Evolutionary conservation across 2,113 vertebrate genomes (phyloP), one percentile per base, ranked within the genome.

Genomic region (Symphodus melops): DNA sequence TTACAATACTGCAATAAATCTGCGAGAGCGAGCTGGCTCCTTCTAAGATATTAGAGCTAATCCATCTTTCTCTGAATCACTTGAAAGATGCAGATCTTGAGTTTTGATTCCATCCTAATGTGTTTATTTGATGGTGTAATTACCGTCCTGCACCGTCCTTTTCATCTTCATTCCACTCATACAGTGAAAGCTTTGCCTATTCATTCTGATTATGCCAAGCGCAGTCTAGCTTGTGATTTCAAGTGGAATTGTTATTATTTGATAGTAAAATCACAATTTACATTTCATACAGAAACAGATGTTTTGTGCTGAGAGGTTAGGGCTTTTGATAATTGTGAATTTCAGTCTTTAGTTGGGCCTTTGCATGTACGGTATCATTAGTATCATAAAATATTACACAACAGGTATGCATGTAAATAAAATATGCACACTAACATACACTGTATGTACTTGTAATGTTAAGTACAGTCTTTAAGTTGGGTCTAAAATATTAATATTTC

Each of bases 51-150:
- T 81, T 80, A 82, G 53, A 60, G 61, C 49, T 84, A 77, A 90
- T 88, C 81, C 44, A 25, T 72, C 72, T 41, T 52, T 54, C 41
- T 61, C 41, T 52, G 36, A 60, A 3, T 77, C 39, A 77, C 48
- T 80, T 17, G 51, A 70, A 82, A 87, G 69, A 20, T 10, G 17
- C 61, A 66, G 46, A 62, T 72, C 62, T 42, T 12, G 20, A 58
- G 33, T 68, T 68, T 58, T 68, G 51, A 75, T 57, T 58, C 41
- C 39, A 59, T 81, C 14, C 49, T 73, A 57, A 80, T 79, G 65
- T 83, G 25, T 88, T 72, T 81, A 73, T 69, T 75, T 75, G 42
- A 66, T 66, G 81, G 44, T 71, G 61, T 70, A 82, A 73, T 78
- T 85, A 78, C 21, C 42, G 37, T 37, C 59, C 36, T 36, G 20